Evolutionary conservation across 2,113 vertebrate genomes (phyloP).

Genomic region (Brachypteracias leptosomus): DNA sequence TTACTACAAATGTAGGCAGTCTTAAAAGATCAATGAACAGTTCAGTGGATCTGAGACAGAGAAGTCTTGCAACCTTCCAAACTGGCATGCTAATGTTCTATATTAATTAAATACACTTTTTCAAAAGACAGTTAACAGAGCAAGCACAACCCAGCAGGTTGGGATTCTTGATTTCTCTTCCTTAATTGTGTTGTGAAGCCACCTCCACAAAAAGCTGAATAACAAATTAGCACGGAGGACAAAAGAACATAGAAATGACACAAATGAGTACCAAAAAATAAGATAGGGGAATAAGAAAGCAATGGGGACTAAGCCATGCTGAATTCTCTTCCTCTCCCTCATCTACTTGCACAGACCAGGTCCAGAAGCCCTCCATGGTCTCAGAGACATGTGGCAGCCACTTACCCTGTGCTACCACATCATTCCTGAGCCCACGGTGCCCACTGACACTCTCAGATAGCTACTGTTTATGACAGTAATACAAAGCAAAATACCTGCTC

Average conservation of each 20-base stretch:
- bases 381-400: neutral
- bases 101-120: constrained; percentile 52
- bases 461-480: neutral
- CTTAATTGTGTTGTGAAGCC: constrained; percentile 36
- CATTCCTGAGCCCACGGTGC: accelerated
- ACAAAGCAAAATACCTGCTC: neutral
- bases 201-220: constrained; percentile 27
- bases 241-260: constrained; percentile 22
- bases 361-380: neutral
- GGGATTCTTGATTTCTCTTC: constrained; percentile 47
- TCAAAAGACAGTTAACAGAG: constrained; percentile 2
- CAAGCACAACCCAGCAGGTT: neutral
- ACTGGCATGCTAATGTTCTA: neutral
- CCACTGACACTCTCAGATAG: neutral
- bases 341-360: neutral
- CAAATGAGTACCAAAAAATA: neutral
- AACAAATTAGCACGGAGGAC: constrained; percentile 48
- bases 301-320: neutral
- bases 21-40: neutral
- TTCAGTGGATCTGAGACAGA: neutral
- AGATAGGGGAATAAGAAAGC: neutral
- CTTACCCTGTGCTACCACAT: neutral
- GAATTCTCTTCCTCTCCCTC: neutral
- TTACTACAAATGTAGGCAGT: neutral
- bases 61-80: neutral